phyloP scores from a whole-genome alignment of 1,140 invertebrate genomes.

The Probaryconus sp. region DNA sequence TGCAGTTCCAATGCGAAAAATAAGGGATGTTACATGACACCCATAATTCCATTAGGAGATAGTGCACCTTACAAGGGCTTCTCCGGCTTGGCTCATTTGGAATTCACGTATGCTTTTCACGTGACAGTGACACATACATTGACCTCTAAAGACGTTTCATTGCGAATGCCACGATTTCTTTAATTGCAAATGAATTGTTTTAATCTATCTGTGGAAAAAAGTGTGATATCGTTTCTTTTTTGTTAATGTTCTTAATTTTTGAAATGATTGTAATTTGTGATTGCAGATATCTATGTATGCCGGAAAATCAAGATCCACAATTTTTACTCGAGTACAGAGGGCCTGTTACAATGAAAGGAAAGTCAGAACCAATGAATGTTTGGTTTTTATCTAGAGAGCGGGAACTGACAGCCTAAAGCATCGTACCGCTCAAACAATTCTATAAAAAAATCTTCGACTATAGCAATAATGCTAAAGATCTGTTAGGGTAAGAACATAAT shows the following conservation, averaged over 20 bases:
- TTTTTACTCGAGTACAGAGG: slow-evolving; percentile 93
- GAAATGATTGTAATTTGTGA: slow-evolving; percentile 20
- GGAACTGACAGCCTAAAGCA: slow-evolving; percentile 59
- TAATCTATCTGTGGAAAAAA: too few species aligned
- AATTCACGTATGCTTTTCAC: slow-evolving; percentile 12
- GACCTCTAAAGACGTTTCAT: slow-evolving; percentile 35
- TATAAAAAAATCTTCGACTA: slow-evolving; percentile 47
- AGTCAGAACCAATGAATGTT: slow-evolving; percentile 95
- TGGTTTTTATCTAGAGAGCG: slow-evolving; percentile 89
- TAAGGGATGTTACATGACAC: slow-evolving; percentile 27
- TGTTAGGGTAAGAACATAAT: slow-evolving; percentile 32
- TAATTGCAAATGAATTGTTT: background rate
- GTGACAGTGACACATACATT: slow-evolving; percentile 31
- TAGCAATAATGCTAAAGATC: slow-evolving; percentile 67
- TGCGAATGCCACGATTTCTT: slow-evolving; percentile 16
- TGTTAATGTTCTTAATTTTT: too few species aligned
- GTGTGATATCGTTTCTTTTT: slow-evolving; percentile 1
- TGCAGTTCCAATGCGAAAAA: too few species aligned
- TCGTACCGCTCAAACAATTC: slow-evolving; percentile 10
- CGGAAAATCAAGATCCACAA: slow-evolving; percentile 90
- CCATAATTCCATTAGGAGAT: slow-evolving; percentile 71
- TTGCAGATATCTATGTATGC: slow-evolving; percentile 88
- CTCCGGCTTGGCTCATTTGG: slow-evolving; percentile 29
- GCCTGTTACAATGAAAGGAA: slow-evolving; percentile 95
- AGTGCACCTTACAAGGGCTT: slow-evolving; percentile 67